A percentile compares a stretch with the other conserved stretches of the same genome.
These are phyloP conservation scores for Mohoua ochrocephala DNA, from an alignment of 2,113 vertebrate genomes.

Conservation along the genomic window DNA sequence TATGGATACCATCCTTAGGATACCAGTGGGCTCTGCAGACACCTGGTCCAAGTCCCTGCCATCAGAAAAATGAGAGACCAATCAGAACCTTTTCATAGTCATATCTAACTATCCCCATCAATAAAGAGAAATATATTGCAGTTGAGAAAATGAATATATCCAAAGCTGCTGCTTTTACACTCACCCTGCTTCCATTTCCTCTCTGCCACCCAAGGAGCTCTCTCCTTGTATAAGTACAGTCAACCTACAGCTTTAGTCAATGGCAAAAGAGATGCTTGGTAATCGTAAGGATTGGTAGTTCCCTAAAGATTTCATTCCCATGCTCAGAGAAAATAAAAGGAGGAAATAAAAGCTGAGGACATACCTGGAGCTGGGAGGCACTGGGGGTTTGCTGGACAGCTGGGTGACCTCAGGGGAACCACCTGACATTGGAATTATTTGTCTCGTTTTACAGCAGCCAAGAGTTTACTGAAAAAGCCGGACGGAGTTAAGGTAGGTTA, in stretches of 20 bases:
- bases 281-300: not conserved
- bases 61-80: not conserved
- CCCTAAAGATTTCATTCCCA: not conserved
- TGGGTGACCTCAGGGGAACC: not conserved
- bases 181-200: not conserved
- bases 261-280: not conserved
- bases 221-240: not conserved
- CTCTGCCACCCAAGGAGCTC: not conserved
- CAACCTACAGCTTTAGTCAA: not conserved
- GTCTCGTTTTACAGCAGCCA: slow-evolving; percentile 82
- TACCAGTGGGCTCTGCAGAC: not conserved
- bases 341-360: not conserved
- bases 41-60: not conserved
- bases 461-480: slow-evolving; percentile 92
- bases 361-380: not conserved
- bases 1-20: not conserved
- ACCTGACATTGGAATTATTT: slow-evolving; percentile 37
- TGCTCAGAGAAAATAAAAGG: not conserved
- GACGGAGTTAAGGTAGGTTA: slow-evolving; percentile 94
- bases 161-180: not conserved
- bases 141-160: not conserved
- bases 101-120: not conserved
- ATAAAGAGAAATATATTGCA: not conserved
- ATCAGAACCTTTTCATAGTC: not conserved
- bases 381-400: not conserved